These are phyloP conservation scores for Apogon hyalosoma DNA, from an alignment of 2,797 vertebrate genomes.

Conservation along the genomic window DNA sequence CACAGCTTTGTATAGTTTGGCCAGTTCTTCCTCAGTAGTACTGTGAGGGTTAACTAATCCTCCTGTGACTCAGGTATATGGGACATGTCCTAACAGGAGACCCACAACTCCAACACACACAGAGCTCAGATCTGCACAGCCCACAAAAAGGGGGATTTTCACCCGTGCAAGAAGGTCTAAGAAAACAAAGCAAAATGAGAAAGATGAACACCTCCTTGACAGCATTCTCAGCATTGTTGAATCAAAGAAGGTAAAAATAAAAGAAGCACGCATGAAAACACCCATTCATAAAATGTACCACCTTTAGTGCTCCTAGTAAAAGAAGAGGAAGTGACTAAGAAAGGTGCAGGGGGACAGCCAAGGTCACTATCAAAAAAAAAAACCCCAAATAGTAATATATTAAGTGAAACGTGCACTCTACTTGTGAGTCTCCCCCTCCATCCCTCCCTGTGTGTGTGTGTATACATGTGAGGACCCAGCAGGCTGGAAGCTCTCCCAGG, in stretches of 20 bases:
- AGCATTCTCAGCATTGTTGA: conserved; percentile 80
- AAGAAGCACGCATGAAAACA: conserved; percentile 77
- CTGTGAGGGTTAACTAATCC: conserved; percentile 79
- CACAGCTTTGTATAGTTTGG: conserved; percentile 56
- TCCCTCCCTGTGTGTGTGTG: conserved; percentile 45
- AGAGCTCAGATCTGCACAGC: conserved; percentile 56
- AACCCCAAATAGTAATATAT: conserved; percentile 38
- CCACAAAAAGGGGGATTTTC: conserved; percentile 76
- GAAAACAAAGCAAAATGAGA: conserved; percentile 79
- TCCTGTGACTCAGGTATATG: conserved; percentile 79
- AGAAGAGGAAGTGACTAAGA: conserved; percentile 24
- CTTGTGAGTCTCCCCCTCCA: conserved; percentile 24
- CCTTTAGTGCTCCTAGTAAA: conserved; percentile 48
- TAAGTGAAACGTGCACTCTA: conserved; percentile 43
- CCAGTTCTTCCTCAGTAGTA: conserved; percentile 47
- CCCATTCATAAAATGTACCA: conserved; percentile 70
- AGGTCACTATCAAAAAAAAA: conserved; percentile 24
- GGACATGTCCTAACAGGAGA: conserved; percentile 83
- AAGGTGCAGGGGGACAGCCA: conserved; percentile 22
- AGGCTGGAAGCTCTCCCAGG: conserved; percentile 83
- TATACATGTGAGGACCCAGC: conserved; percentile 71
- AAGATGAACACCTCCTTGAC: conserved; percentile 75
- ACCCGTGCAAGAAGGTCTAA: conserved; percentile 72
- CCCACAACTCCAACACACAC: conserved; percentile 66
- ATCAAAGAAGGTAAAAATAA: conserved; percentile 76